Evolutionary conservation across 2,888 invertebrate genomes (phyloP).

Genomic region (Anorthoa munda): DNA sequence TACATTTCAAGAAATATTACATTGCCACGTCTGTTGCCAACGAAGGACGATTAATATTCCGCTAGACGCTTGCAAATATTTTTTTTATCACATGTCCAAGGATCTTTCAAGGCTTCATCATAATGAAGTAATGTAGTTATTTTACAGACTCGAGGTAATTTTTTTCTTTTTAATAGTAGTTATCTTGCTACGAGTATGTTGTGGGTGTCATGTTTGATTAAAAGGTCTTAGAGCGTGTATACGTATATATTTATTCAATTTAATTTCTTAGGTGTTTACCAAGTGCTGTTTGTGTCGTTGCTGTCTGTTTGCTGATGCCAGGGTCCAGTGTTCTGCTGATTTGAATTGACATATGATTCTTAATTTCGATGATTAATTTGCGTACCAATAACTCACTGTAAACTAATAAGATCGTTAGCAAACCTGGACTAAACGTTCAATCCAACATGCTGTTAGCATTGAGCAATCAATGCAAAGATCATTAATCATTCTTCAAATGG

Average conservation of each 20-base stretch:
- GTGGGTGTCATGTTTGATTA: slow-evolving; percentile 18
- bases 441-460: neutral
- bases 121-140: slow-evolving; percentile 5
- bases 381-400: too few relatives aligned
- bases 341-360: neutral
- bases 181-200: neutral
- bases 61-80: neutral
- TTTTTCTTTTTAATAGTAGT: slow-evolving; percentile 3
- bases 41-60: neutral
- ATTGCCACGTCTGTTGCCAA: neutral
- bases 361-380: neutral
- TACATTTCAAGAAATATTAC: neutral
- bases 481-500: neutral
- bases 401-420: neutral
- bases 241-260: neutral
- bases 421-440: neutral
- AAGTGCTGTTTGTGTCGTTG: neutral
- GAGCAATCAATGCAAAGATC: neutral
- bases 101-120: neutral
- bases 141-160: neutral
- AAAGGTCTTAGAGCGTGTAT: slow-evolving; percentile 15
- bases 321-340: neutral
- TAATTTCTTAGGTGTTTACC: neutral
- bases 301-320: neutral
- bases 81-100: neutral